Evolutionary conservation across 2,113 vertebrate species (phyloP).

Genomic region (Paramormyrops kingsleyae): DNA sequence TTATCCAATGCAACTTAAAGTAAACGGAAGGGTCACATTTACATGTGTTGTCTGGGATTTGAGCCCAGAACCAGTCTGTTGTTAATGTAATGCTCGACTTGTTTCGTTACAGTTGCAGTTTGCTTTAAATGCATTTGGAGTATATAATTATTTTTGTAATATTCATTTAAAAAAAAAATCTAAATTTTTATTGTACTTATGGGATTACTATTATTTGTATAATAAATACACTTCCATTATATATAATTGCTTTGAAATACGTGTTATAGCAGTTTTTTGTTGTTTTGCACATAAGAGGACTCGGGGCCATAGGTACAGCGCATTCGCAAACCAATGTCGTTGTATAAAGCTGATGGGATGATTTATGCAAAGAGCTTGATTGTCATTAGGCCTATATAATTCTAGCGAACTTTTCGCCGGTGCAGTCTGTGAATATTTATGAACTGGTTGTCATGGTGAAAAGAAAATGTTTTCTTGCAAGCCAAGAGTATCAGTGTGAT

Average conservation of each 20-base stretch:
- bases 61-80: background rate
- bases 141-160: background rate
- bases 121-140: background rate
- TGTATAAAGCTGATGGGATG: background rate
- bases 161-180: background rate
- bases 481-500: background rate
- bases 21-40: background rate
- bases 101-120: background rate
- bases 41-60: background rate
- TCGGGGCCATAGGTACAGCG: background rate
- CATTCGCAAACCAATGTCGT: background rate
- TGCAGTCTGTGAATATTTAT: background rate
- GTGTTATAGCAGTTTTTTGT: background rate
- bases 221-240: background rate
- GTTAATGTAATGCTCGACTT: background rate
- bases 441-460: background rate
- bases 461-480: background rate
- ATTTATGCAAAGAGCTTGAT: background rate
- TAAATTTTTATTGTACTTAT: background rate
- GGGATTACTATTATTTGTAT: background rate
- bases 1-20: background rate
- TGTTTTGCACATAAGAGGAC: background rate
- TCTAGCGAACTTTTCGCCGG: background rate
- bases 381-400: background rate
- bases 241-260: background rate